Evolutionary conservation across 2,888 invertebrate genomes (phyloP).

Genomic region (Ommatoiulus sabulosus): DNA sequence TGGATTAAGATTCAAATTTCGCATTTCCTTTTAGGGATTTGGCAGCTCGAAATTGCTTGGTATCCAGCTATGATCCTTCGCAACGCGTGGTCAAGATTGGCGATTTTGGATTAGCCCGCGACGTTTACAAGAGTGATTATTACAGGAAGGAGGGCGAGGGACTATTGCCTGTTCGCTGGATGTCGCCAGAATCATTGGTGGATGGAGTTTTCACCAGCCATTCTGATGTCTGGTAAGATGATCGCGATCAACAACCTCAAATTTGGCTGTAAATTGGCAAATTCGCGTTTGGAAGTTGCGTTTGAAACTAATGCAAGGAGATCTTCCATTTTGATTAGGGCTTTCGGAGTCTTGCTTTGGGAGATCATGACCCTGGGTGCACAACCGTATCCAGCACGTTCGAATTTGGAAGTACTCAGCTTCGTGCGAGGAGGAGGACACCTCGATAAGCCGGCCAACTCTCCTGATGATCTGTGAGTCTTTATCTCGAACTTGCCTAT

Average conservation of each 20-base stretch:
- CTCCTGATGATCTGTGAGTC: constrained; percentile 77
- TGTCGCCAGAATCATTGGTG: constrained; percentile 96
- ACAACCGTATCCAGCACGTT: constrained; percentile 94
- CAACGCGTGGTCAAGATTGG: constrained; percentile 92
- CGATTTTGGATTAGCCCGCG: constrained; percentile 96
- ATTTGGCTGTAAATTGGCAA: no score
- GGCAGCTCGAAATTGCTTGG: constrained; percentile 95
- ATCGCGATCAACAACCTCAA: neutral
- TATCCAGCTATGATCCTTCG: constrained; percentile 69
- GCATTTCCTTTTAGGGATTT: constrained; percentile 76
- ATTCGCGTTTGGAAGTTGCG: no score
- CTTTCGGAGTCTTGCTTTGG: constrained; percentile 84
- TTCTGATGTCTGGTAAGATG: constrained; percentile 88
- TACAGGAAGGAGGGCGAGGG: constrained; percentile 94
- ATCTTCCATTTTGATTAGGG: constrained; percentile 64
- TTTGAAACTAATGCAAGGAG: neutral
- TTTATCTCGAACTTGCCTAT: neutral
- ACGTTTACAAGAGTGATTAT: constrained; percentile 97
- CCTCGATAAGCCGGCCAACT: constrained; percentile 78
- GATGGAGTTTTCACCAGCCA: constrained; percentile 97
- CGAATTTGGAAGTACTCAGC: constrained; percentile 90
- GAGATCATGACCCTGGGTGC: constrained; percentile 96
- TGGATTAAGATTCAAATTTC: no score
- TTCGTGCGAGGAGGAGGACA: constrained; percentile 90
- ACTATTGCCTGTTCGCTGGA: constrained; percentile 92